These are phyloP conservation scores for Sebastes goodei DNA, from an alignment of 2,797 vertebrate genomes.

Conservation along the genomic window DNA sequence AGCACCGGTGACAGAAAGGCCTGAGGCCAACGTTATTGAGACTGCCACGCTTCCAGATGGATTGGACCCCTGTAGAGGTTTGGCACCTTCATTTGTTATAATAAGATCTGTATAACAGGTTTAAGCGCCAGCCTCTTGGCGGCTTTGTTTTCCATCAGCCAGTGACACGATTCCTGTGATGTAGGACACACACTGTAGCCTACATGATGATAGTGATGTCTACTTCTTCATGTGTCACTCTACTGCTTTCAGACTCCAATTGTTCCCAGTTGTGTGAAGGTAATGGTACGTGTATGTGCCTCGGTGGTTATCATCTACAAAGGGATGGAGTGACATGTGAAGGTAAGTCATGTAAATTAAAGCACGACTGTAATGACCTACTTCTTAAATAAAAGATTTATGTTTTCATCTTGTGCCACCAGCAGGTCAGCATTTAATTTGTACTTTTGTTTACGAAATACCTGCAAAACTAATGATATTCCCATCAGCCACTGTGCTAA, in stretches of 20 bases:
- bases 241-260: conserved; percentile 77
- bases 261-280: conserved; percentile 90
- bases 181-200: background rate
- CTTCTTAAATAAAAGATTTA: background rate
- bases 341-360: conserved; percentile 77
- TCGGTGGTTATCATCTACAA: conserved; percentile 86
- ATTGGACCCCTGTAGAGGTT: conserved; percentile 85
- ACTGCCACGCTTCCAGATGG: conserved; percentile 21
- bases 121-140: background rate
- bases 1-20: background rate
- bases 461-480: background rate
- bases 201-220: background rate
- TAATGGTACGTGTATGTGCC: conserved; percentile 85
- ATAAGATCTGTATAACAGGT: background rate
- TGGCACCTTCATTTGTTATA: conserved; percentile 13
- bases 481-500: background rate
- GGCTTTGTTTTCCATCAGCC: background rate
- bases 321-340: conserved; percentile 87
- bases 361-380: background rate
- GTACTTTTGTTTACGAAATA: background rate
- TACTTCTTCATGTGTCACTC: background rate
- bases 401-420: background rate
- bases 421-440: background rate
- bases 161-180: background rate
- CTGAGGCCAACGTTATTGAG: background rate